These are phyloP conservation scores for Coracias cyanogaster DNA, from an alignment of 2,797 vertebrate genomes.

Conservation along the genomic window DNA sequence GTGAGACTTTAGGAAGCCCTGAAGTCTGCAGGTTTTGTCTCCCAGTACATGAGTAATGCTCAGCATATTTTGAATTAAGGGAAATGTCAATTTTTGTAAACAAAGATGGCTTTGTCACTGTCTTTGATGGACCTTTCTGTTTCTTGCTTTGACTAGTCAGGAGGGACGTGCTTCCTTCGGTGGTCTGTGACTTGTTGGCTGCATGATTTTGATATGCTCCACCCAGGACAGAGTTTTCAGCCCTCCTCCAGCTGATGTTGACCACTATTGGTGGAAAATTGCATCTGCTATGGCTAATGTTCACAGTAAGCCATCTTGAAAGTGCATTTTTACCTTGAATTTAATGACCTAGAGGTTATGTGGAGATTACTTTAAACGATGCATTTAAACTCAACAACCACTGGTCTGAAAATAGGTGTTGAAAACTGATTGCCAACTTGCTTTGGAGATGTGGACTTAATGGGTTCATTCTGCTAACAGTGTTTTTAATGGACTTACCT, in stretches of 20 bases:
- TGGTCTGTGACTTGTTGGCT: background rate
- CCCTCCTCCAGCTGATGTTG: background rate
- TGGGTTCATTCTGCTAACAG: background rate
- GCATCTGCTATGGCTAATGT: background rate
- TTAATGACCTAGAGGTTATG: background rate
- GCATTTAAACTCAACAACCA: background rate
- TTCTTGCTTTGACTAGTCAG: background rate
- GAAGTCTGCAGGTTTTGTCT: background rate
- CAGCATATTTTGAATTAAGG: background rate
- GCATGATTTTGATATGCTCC: background rate
- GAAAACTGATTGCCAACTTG: background rate
- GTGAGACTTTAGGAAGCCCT: background rate
- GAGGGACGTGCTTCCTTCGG: constrained; percentile 1
- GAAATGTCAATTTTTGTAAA: background rate
- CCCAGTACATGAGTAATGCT: background rate
- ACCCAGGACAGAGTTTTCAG: background rate
- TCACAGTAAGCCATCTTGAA: background rate
- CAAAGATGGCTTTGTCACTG: background rate
- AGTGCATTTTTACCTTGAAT: background rate
- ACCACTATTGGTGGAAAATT: background rate
- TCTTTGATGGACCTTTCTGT: background rate
- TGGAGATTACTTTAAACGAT: background rate
- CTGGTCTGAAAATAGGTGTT: background rate
- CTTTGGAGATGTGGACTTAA: background rate
- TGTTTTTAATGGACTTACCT: background rate